phyloP scores from a whole-genome alignment of 2,113 vertebrate species.

The Poeciliopsis occidentalis region DNA sequence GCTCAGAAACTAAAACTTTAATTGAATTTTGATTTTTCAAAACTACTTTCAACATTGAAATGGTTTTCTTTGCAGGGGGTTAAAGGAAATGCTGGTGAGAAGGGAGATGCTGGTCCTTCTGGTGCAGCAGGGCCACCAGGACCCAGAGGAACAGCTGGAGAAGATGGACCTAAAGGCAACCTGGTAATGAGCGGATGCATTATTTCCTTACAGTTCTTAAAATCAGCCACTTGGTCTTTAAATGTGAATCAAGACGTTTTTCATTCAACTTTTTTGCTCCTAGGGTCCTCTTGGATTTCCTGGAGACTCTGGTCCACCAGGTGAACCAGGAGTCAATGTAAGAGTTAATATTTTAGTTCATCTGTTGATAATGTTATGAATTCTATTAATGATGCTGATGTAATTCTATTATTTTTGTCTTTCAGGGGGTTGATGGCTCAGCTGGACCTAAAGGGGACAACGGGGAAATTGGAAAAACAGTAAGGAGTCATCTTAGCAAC shows the following conservation, averaged over 20 bases:
- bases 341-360: no score
- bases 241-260: constrained; percentile 18
- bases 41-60: constrained; percentile 4
- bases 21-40: neutral
- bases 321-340: constrained; percentile 86
- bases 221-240: neutral
- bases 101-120: constrained; percentile 86
- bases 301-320: constrained; percentile 84
- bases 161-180: constrained; percentile 90
- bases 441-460: no score
- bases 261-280: neutral
- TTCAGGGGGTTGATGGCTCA: no score
- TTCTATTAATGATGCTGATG: no score
- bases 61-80: constrained; percentile 75
- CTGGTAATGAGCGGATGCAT: constrained; percentile 74
- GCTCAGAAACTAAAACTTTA: neutral
- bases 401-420: no score
- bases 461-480: no score
- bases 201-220: constrained; percentile 27
- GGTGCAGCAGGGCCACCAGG: constrained; percentile 88
- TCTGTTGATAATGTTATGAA: no score
- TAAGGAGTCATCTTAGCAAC: no score
- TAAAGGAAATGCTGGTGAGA: constrained; percentile 89
- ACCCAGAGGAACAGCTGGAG: constrained; percentile 86
- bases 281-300: constrained; percentile 88